These are phyloP conservation scores for Lichenostomus cassidix DNA, from an alignment of 2,113 vertebrate genomes.

Conservation along the genomic window DNA sequence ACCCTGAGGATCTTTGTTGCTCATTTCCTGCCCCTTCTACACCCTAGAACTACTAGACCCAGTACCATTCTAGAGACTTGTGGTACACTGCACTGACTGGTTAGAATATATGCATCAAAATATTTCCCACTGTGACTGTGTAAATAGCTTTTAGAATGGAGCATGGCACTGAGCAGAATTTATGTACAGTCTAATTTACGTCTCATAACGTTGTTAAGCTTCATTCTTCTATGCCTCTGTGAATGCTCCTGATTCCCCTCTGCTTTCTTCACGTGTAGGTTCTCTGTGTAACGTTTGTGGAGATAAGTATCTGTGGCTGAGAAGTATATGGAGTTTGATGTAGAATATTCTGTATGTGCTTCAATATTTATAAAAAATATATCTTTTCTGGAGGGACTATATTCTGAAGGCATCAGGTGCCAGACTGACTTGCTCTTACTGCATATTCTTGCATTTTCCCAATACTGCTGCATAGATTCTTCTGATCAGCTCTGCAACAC, in stretches of 20 bases:
- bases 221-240: not conserved
- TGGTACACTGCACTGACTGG: not conserved
- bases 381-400: not conserved
- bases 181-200: not conserved
- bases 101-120: not conserved
- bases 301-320: not conserved
- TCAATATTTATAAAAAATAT: not conserved
- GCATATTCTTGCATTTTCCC: not conserved
- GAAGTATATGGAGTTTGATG: not conserved
- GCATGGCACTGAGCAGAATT: not conserved
- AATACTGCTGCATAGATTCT: accelerated
- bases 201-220: not conserved
- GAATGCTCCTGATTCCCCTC: not conserved
- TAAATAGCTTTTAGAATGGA: not conserved
- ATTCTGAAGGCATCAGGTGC: not conserved
- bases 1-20: not conserved
- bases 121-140: not conserved
- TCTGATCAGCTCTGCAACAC: not conserved
- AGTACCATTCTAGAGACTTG: not conserved
- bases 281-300: not conserved
- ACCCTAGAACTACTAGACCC: not conserved
- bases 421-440: not conserved
- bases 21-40: not conserved
- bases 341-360: not conserved
- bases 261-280: not conserved